Evolutionary conservation across 2,113 vertebrate genomes (phyloP), one percentile per base, ranked within the genome.

Genomic region (Poecile atricapillus): DNA sequence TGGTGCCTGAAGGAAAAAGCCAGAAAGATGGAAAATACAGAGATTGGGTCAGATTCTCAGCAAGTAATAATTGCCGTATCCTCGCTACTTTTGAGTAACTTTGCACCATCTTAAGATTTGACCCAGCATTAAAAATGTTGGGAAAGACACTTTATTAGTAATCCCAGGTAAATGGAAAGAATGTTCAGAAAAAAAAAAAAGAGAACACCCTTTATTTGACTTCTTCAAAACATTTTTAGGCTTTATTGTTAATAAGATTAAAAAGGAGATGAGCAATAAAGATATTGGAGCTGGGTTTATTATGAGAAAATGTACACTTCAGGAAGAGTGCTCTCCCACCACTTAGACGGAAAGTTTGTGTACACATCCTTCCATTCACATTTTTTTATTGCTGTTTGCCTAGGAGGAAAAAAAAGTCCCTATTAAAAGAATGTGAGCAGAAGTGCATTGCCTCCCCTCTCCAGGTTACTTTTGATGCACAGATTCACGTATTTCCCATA

Each of bases 371-470:
- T 97, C 97, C 97, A 97, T 98, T 98, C 98, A 97, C 75, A 52
- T 96, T 97, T 96, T 98, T 98, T 99, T 98, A 98, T 97, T 96
- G 97, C 97, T 99, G 97, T 98, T 98, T 98, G 98, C 95, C 97
- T 96, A 94, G 96, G 94, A 85, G 83, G 60, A 21, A 70, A 95
- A 96, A 96, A 96, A 97, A 97, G 96, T 85, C 88, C 53, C 75
- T 37, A 7, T 94, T 95, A 97, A 95, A 98, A 96, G 97, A 97
- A 98, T 97, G 97, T 87, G 84, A 95, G 93, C 63, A n/a, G 96
- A 97, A 97, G 93, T 87, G 94, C 80, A 83, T 75, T 97, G 81
- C 89, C 91, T 87, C 44, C 47, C 70, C 52, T 94, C 87, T 94
- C 92, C 89, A 90, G 94, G 17, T 89, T 85, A 84, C 94, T 97